Evolutionary conservation across 2,888 invertebrate genomes (phyloP).

Genomic region (Epiperipatus broadwayi): DNA sequence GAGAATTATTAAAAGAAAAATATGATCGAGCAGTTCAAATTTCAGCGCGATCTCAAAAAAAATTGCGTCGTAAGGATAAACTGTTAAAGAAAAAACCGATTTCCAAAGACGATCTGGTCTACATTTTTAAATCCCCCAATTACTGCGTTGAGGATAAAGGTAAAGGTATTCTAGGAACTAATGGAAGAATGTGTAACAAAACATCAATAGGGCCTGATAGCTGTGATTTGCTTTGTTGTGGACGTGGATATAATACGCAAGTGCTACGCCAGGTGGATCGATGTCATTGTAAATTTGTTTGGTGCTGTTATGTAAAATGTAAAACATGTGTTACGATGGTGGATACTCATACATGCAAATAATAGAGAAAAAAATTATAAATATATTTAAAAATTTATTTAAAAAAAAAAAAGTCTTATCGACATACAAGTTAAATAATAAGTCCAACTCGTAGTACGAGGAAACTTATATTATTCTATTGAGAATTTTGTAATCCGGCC

Average conservation of each 20-base stretch:
- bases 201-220: slow-evolving; percentile 33
- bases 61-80: slow-evolving; percentile 31
- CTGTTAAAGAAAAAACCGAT: slow-evolving; percentile 31
- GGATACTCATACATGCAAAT: slow-evolving; percentile 33
- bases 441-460: no score
- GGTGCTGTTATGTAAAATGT: slow-evolving; percentile 33
- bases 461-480: background rate
- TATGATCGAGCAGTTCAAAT: slow-evolving; percentile 37
- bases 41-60: slow-evolving; percentile 25
- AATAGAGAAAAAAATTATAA: no score
- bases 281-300: slow-evolving; percentile 33
- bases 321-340: slow-evolving; percentile 31
- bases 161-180: slow-evolving; percentile 34
- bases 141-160: slow-evolving; percentile 33
- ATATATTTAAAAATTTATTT: no score
- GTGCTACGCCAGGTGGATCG: slow-evolving; percentile 30
- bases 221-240: slow-evolving; percentile 37
- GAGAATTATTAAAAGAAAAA: slow-evolving; percentile 34
- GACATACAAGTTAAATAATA: no score
- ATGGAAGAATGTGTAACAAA: slow-evolving; percentile 36
- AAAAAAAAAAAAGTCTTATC: no score
- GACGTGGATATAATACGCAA: slow-evolving; percentile 32
- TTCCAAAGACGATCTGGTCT: slow-evolving; percentile 34
- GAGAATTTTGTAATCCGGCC: no score
- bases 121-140: slow-evolving; percentile 37